Conservation (phyloP, 2,797 vertebrate genomes). For the Pagetopsis macropterus region DNA sequence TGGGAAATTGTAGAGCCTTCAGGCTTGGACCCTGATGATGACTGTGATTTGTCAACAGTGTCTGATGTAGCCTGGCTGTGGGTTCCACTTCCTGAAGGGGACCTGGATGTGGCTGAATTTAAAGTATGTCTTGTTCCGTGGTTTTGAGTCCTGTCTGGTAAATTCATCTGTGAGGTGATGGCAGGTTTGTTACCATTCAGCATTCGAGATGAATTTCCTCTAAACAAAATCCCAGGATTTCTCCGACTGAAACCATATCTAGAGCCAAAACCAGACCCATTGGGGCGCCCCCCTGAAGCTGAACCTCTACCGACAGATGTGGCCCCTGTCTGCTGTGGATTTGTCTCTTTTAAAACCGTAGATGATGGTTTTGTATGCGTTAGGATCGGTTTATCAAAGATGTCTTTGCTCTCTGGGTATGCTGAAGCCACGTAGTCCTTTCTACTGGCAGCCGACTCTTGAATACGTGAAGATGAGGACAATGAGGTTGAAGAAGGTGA, state of each 20-base stretch:
- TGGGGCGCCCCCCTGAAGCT: constrained; percentile 45
- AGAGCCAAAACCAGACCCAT: constrained; percentile 56
- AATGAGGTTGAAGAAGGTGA: constrained; percentile 37
- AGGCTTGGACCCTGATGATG: constrained; percentile 39
- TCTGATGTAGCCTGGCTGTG: constrained; percentile 41
- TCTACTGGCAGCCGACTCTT: constrained; percentile 68
- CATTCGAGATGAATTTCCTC: constrained; percentile 73
- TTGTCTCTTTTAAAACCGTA: constrained; percentile 54
- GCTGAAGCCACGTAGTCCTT: constrained; percentile 66
- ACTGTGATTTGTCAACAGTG: constrained; percentile 42
- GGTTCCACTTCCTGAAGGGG: constrained; percentile 31
- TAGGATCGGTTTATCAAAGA: constrained; percentile 49
- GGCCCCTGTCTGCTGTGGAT: constrained; percentile 57
- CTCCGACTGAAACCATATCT: constrained; percentile 70
- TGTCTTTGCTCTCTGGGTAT: constrained; percentile 65
- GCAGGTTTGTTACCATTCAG: constrained; percentile 71
- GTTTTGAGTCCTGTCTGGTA: constrained; percentile 61
- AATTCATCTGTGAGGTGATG: constrained; percentile 56
- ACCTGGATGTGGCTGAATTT: constrained; percentile 36
- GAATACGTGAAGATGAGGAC: constrained; percentile 52
- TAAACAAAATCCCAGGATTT: constrained; percentile 62
- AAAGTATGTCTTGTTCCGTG: constrained; percentile 34
- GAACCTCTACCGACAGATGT: constrained; percentile 52
- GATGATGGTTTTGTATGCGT: constrained; percentile 61
- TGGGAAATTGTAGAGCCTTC: constrained; percentile 24